Base-by-base conservation (phyloP, 1,140 invertebrate genomes). In the Dendrolimus kikuchii region DNA sequence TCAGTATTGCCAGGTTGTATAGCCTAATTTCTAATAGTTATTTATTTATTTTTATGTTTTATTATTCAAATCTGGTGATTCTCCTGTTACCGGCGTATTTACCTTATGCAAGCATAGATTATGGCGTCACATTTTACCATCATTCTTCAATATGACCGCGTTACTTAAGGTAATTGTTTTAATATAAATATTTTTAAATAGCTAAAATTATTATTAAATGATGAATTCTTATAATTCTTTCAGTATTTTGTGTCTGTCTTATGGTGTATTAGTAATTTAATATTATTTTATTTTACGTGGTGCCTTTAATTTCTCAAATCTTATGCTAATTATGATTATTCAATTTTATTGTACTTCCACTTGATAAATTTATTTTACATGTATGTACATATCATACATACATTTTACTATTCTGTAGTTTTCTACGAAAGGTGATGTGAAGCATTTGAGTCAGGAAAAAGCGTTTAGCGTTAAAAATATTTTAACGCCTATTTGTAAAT, bases 261-360 rank as follows among this genome's bases (percentile, higher is more conserved):
- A 64, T 70, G 69, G 66, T 76, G 77, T 80, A 72, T 67, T 77
- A 53, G 41, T 38, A 52, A 38, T 52, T 74, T 68, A 54, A 45
- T 9, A 9, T 9, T 65, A 53, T 46, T 62, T 64, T 65, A 62
- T 69, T 80, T 68, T 80, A 77, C 77, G 74, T 86, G 82, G 80
- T 86, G 80, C 82, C 77, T 83, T 81, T 74, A 74, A 80, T 77
- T 74, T 68, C 42, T 74, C 62, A 65, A 72, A 69, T 74, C 63
- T 38, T 49, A 40, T 49, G 6, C 36, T 46, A 37, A 46, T 5
- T 46, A 4, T 46, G 36, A 37, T 46, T 46, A 50, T 39, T 63
- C 59, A 58, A 52, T 68, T 60, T 65, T 55, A 52, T 64, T 62
- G 49, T 59, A 41, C 51, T 61, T 62, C 54, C 59, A 44, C 47